Evolutionary conservation across 2,888 invertebrate species (phyloP).

Genomic region (Pristionchus maxplancki): DNA sequence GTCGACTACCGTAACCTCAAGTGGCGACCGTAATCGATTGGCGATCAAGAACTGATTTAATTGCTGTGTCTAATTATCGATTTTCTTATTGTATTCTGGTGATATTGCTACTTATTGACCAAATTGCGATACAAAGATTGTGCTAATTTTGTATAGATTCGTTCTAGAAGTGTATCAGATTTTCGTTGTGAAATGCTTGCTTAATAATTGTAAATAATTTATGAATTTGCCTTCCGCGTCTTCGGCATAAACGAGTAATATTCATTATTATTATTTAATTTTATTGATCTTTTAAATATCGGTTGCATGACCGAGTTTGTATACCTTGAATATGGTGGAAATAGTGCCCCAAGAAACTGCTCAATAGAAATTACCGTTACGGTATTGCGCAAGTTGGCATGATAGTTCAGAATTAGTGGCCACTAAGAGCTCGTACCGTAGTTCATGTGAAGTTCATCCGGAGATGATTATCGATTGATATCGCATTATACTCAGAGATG

Average conservation of each 20-base stretch:
- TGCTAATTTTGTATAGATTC: neutral
- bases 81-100: neutral
- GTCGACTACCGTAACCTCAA: conserved; percentile 87
- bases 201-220: conserved; percentile 29
- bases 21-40: conserved; percentile 29
- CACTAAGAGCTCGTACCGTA: too few relatives aligned
- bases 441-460: too few relatives aligned
- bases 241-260: conserved; percentile 19
- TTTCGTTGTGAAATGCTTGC: neutral
- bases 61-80: neutral
- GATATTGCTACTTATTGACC: neutral
- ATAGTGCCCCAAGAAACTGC: too few relatives aligned
- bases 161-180: neutral
- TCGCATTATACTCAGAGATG: too few relatives aligned
- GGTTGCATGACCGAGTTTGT: neutral
- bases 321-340: neutral
- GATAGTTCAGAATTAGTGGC: too few relatives aligned
- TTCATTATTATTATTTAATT: too few relatives aligned
- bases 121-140: conserved; percentile 22
- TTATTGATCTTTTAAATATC: neutral
- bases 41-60: neutral
- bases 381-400: too few relatives aligned
- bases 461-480: too few relatives aligned
- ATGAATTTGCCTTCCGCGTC: neutral
- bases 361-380: too few relatives aligned